Evolutionary conservation across 2,797 vertebrate species (phyloP), one percentile per base, ranked within the genome.

Genomic region (Percopsis omiscomaycus): DNA sequence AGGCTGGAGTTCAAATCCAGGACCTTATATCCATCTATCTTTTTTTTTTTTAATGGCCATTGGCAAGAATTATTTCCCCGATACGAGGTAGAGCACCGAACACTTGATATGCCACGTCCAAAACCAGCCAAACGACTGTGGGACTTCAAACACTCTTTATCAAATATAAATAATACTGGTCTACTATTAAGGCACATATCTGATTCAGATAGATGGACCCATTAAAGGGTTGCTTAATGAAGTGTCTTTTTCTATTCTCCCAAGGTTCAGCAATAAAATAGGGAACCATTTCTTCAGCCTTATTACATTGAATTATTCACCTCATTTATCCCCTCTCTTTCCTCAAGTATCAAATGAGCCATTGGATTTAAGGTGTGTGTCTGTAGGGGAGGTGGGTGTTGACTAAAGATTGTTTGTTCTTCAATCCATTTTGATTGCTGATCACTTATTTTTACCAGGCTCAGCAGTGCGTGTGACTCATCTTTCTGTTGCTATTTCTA

Each of bases 291-390:
- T 92, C 90, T 93, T 89, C 89, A 88, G 75, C 85, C 89, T 92
- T 76, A 92, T 94, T 93, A 90, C 87, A 83, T 91, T 92, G 90
- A 94, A 94, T 95, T 90, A 95, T 90, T 91, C 84, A 92, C 89
- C 91, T 86, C 83, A 85, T 88, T 81, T 89, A 56, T 85, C 78
- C 47, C 53, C 15, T 11, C 55, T 61, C 83, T 86, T 86, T 78
- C 84, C 90, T 86, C 86, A 78, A 81, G 89, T 83, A 79, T 90
- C 71, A 89, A 91, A 89, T 88, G 89, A 90, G 88, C 91, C 8
- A 37, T 9, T 37, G 37, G 9, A 51, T 9, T n/a, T 45, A 48
- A 51, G 28, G 16, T 61, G 59, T 50, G 48, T 50, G 48, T 45
- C 4, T 22, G 56, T 28, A 16, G 8, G 50, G 9, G 47, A 4